These are phyloP conservation scores for Scrobipalpa atriplicella DNA, from an alignment of 2,888 invertebrate species.

Conservation along the genomic window DNA sequence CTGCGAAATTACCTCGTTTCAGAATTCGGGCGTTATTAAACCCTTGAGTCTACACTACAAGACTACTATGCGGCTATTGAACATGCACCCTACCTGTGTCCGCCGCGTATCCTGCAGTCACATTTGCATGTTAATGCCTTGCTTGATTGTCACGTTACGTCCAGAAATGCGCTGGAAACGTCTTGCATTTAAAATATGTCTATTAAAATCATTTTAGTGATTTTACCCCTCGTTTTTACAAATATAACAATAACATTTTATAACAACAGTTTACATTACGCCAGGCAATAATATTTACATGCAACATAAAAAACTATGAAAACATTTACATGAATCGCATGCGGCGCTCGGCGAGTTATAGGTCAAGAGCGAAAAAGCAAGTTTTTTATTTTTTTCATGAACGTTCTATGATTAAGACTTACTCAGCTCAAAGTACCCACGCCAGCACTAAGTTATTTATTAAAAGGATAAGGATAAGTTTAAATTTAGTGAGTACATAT, in stretches of 20 bases:
- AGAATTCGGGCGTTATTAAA: background rate
- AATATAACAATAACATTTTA: background rate
- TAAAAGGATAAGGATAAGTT: too few species aligned
- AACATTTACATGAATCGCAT: background rate
- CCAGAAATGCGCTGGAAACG: conserved; percentile 20
- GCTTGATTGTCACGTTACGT: conserved; percentile 18
- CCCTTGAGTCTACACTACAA: background rate
- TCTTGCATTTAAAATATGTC: conserved; percentile 12
- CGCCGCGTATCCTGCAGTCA: conserved; percentile 18
- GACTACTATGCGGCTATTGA: background rate
- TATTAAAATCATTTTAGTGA: background rate
- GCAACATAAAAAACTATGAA: conserved; percentile 10
- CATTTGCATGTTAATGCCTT: conserved; percentile 20
- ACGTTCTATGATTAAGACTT: background rate
- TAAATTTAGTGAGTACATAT: background rate
- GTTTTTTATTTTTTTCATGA: background rate
- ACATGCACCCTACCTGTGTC: conserved; percentile 23
- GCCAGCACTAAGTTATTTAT: background rate
- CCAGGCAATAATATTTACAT: background rate
- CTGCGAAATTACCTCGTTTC: conserved; percentile 55
- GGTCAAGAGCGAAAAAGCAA: background rate
- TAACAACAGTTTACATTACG: background rate
- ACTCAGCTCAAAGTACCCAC: background rate
- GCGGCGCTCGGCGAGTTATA: background rate
- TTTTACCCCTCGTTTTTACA: background rate